These are phyloP conservation scores for Catamblyrhynchus diadema DNA, from an alignment of 2,797 vertebrate species.

Conservation along the genomic window DNA sequence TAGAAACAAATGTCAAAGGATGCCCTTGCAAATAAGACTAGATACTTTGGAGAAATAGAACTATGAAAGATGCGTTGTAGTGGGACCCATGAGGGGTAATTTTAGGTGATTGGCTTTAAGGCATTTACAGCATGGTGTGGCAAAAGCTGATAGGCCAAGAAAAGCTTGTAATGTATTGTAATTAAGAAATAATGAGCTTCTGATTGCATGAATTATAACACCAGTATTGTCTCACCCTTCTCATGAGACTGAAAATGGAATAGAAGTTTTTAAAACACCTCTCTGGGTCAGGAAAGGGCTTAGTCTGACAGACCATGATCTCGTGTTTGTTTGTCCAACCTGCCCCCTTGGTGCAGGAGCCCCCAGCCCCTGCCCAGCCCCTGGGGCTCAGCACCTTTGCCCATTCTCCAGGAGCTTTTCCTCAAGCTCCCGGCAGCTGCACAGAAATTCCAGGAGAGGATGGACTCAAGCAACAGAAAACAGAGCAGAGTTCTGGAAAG, in stretches of 20 bases:
- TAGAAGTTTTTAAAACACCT: neutral
- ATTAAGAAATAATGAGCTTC: neutral
- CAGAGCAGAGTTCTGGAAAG: neutral
- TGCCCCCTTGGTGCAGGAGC: neutral
- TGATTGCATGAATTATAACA: neutral
- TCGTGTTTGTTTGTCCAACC: accelerated
- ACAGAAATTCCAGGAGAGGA: neutral
- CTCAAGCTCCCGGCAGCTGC: accelerated
- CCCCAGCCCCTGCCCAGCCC: accelerated
- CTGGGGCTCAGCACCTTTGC: neutral
- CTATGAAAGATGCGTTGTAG: neutral
- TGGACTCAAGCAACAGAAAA: neutral
- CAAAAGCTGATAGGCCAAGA: neutral
- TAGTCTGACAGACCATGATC: accelerated
- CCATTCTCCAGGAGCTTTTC: neutral
- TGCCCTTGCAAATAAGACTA: neutral
- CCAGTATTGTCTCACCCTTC: neutral
- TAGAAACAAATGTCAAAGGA: neutral
- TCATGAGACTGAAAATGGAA: neutral
- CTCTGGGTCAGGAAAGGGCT: neutral
- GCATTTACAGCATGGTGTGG: neutral
- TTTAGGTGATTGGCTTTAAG: neutral
- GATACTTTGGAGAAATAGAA: neutral
- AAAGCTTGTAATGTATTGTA: neutral
- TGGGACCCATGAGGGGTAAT: neutral